Evolutionary conservation across 2,888 invertebrate species (phyloP), one percentile per base, ranked within the genome.

Genomic region (Rhagonycha fulva): DNA sequence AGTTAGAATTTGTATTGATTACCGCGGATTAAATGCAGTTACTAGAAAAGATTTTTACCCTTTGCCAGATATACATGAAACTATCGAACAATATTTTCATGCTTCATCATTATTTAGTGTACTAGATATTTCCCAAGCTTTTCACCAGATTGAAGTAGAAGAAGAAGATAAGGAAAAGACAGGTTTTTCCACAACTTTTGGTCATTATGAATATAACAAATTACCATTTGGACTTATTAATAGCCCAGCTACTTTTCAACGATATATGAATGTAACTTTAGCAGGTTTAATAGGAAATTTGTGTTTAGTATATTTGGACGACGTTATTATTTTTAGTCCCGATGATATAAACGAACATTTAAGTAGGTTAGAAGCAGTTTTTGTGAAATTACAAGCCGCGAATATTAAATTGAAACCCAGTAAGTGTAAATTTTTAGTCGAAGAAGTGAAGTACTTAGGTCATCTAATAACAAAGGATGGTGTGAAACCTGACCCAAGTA

Each of bases 211-310:
- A 7, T 26, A 26, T 3, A 26, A 26, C 4, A 62, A 62, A 4
- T 81, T 85, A 81, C 81, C 81, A 3, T 82, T 84, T 74, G 84
- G 85, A 1, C 71, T 85, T 2, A 67, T 72, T 24, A 83, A 82
- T 68, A 79, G 81, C 0, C 83, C 84, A 0, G 71, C 77, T 0
- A 84, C 82, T 9, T 84, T 84, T 74, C 82, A 83, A 72, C 24
- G 84, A 32, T 68, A 79, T 10, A 82, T 84, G 77, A 80, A 82
- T 62, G 68, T 79, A 73, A 68, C 81, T 72, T 63, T 84, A 9
- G 68, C 76, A 14, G n/a, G n/a, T n/a, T n/a, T n/a, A n/a, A n/a
- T n/a, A n/a, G n/a, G n/a, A n/a, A n/a, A n/a, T 81, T 72, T 23
- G 23, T 79, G 78, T 67, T 75, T 80, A 61, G 80, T 80, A 3